These are phyloP conservation scores for Ceratosolen fusciceps DNA, from an alignment of 1,140 invertebrate genomes.

Conservation along the genomic window DNA sequence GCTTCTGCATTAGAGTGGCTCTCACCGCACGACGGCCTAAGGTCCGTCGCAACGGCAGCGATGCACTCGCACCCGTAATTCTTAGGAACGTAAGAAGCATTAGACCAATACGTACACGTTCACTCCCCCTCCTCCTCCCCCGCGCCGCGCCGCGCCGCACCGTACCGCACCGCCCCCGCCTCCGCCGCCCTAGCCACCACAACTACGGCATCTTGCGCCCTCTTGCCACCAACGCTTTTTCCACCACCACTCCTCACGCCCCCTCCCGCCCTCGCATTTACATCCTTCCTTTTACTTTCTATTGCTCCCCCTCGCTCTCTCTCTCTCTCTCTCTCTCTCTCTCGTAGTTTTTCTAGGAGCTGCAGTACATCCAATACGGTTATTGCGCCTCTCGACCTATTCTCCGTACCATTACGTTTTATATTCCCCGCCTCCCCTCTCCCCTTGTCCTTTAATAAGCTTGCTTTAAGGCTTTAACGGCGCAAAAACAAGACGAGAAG, in stretches of 20 bases:
- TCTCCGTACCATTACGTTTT: no score
- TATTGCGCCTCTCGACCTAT: no score
- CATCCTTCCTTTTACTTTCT: not conserved
- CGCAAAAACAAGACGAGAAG: no score
- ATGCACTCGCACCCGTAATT: not conserved
- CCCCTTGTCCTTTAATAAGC: no score
- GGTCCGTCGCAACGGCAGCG: slow-evolving; percentile 46
- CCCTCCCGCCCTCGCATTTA: not conserved
- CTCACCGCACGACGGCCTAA: slow-evolving; percentile 52
- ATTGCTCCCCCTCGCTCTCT: not conserved
- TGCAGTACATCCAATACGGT: no score
- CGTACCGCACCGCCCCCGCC: not conserved
- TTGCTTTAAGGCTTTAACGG: no score
- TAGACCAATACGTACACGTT: not conserved
- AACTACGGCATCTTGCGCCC: no score
- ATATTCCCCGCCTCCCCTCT: no score
- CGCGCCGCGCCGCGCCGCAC: not conserved
- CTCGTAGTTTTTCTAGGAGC: no score
- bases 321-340: not conserved
- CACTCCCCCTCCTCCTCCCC: slow-evolving; percentile 21
- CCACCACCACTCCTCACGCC: not conserved
- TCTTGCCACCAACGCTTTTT: no score
- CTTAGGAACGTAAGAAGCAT: slow-evolving; percentile 5
- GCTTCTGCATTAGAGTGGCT: slow-evolving; percentile 45
- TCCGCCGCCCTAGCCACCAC: no score